A percentile compares a stretch with the other conserved stretches of the same genome.
These are phyloP conservation scores for Epizoanthus scotinus DNA, from an alignment of 92 coral and sea anemone species.

Conservation along the genomic window DNA sequence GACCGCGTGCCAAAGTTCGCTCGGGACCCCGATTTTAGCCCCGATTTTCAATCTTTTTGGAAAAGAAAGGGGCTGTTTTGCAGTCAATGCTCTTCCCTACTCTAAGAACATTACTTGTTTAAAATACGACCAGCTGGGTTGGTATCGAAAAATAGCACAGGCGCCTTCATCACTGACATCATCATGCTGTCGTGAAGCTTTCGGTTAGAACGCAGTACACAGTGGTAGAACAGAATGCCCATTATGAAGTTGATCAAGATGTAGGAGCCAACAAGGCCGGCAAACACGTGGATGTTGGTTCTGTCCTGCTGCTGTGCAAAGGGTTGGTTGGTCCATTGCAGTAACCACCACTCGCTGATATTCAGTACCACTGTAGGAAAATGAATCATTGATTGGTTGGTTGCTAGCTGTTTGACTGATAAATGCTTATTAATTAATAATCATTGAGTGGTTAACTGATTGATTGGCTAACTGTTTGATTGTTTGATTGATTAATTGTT, in stretches of 20 bases:
- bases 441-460: too few relatives aligned
- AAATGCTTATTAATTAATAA: too few relatives aligned
- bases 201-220: conserved; percentile 16
- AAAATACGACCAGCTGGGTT: conserved; percentile 38
- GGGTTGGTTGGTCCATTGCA: conserved; percentile 25
- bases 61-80: too few relatives aligned
- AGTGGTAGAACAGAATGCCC: conserved; percentile 5
- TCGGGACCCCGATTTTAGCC: too few relatives aligned
- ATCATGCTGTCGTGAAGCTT: conserved; percentile 29
- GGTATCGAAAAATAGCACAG: conserved; percentile 30
- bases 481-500: too few relatives aligned
- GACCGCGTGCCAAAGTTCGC: too few relatives aligned
- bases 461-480: too few relatives aligned
- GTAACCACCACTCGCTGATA: conserved; percentile 31
- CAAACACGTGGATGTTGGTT: conserved; percentile 25
- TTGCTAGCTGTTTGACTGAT: not conserved
- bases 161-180: conserved; percentile 23
- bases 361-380: conserved; percentile 2
- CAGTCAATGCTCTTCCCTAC: too few relatives aligned
- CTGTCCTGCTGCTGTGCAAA: conserved; percentile 18
- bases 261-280: not conserved
- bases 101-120: conserved; percentile 4
- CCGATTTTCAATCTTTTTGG: too few relatives aligned
- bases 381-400: not conserved
- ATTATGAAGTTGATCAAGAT: not conserved